Evolutionary conservation across 2,797 vertebrate genomes (phyloP).

Genomic region (Chelon labrosus): DNA sequence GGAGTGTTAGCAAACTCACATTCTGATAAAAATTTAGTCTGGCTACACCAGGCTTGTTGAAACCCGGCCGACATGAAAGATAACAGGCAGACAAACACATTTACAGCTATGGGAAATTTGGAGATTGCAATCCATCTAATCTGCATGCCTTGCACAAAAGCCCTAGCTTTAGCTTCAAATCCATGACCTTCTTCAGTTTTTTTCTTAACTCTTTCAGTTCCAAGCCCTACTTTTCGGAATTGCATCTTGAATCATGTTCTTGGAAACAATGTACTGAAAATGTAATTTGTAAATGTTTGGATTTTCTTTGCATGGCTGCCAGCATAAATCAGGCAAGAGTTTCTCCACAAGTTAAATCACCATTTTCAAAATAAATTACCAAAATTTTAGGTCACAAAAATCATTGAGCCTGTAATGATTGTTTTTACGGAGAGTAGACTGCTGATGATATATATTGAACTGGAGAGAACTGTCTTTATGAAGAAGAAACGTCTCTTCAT

Average conservation of each 20-base stretch:
- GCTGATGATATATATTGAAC: slow-evolving; percentile 15
- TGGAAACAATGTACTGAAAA: too few species aligned
- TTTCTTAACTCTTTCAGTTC: slow-evolving; percentile 1
- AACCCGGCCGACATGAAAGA: too few species aligned
- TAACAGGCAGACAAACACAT: too few species aligned
- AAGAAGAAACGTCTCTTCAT: slow-evolving; percentile 30
- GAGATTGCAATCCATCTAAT: background rate
- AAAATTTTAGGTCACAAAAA: background rate
- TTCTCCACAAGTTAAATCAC: background rate
- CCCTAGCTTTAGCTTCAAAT: slow-evolving; percentile 13
- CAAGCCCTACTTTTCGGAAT: background rate
- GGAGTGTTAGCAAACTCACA: too few species aligned
- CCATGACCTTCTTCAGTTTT: slow-evolving; percentile 4
- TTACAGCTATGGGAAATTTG: too few species aligned
- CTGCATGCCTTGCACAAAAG: slow-evolving; percentile 6
- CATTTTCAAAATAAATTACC: slow-evolving; percentile 22
- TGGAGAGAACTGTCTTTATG: slow-evolving; percentile 13
- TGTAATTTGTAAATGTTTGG: background rate
- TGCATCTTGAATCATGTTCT: too few species aligned
- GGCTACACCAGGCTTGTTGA: too few species aligned
- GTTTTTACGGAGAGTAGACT: slow-evolving; percentile 20
- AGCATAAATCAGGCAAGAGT: background rate
- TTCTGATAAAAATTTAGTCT: too few species aligned
- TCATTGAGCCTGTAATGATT: slow-evolving; percentile 16
- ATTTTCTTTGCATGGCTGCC: background rate